Percentiles rank a stretch among this genome's conserved stretches.
phyloP scores from a whole-genome alignment of 2,888 invertebrate genomes.

The Orthosia gracilis region DNA sequence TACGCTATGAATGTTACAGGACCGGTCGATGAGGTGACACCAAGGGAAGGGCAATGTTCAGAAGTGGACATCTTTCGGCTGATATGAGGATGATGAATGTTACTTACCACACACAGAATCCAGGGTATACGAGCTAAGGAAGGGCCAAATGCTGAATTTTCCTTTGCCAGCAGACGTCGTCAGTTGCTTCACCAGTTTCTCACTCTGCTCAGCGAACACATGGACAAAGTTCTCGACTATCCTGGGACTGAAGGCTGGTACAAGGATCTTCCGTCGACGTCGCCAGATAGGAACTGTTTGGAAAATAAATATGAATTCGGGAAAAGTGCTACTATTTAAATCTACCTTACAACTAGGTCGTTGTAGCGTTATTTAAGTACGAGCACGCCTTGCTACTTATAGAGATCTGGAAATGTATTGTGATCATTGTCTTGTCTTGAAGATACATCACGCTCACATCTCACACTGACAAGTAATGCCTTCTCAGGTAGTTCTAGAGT shows the following conservation, averaged over 20 bases:
- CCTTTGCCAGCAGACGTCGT: conserved; percentile 66
- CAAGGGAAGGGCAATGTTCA: too few relatives aligned
- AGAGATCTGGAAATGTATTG: too few relatives aligned
- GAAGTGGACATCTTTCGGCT: too few relatives aligned
- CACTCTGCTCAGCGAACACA: conserved; percentile 92
- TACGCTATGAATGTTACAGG: too few relatives aligned
- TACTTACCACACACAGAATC: conserved; percentile 92
- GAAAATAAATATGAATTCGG: not conserved
- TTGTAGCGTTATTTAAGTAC: not conserved
- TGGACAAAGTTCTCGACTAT: conserved; percentile 92
- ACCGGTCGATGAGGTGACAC: too few relatives aligned
- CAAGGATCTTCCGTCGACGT: conserved; percentile 91
- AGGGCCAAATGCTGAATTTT: conserved; percentile 89
- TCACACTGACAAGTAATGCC: too few relatives aligned
- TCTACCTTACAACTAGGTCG: too few relatives aligned
- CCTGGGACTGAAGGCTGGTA: conserved; percentile 93
- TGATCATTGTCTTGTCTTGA: too few relatives aligned
- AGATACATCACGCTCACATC: too few relatives aligned
- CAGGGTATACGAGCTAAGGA: conserved; percentile 90
- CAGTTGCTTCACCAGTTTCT: conserved; percentile 86
- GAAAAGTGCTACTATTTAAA: too few relatives aligned
- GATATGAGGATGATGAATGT: too few relatives aligned
- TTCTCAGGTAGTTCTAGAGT: too few relatives aligned
- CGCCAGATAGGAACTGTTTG: conserved; percentile 91
- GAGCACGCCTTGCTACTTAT: not conserved